These are phyloP conservation scores for Polyommatus iphigenia DNA, from an alignment of 2,888 invertebrate species.

Conservation along the genomic window DNA sequence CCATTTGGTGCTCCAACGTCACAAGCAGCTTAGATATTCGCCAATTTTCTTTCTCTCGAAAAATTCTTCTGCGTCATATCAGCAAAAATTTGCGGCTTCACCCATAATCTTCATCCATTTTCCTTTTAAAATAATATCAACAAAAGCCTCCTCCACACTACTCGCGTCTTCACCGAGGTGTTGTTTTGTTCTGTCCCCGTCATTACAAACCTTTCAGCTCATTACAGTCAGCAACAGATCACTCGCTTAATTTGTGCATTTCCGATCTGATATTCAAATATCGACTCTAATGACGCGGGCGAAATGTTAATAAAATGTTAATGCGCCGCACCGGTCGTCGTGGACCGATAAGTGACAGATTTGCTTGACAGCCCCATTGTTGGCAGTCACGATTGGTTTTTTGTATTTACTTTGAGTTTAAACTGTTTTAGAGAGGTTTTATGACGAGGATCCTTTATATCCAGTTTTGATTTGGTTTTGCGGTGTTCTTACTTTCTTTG, in stretches of 20 bases:
- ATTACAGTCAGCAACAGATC: constrained; percentile 78
- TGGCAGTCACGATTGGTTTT: constrained; percentile 76
- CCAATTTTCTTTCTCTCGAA: too few species aligned
- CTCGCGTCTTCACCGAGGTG: constrained; percentile 63
- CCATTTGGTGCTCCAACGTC: too few species aligned
- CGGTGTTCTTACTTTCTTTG: neutral
- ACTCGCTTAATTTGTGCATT: constrained; percentile 80
- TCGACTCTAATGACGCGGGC: constrained; percentile 75
- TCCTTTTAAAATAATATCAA: neutral
- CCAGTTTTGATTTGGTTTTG: neutral
- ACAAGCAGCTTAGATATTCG: too few species aligned
- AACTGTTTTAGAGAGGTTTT: constrained; percentile 21
- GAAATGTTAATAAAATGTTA: constrained; percentile 80
- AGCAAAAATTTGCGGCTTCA: too few species aligned
- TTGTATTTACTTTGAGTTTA: constrained; percentile 50
- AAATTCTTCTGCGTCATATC: too few species aligned
- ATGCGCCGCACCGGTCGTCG: constrained; percentile 71
- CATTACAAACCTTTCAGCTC: constrained; percentile 76
- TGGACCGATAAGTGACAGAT: constrained; percentile 76
- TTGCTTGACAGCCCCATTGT: constrained; percentile 73
- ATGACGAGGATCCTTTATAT: neutral
- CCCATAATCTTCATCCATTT: too few species aligned
- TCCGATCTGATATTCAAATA: constrained; percentile 80
- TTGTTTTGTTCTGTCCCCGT: constrained; percentile 75
- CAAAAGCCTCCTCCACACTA: constrained; percentile 50